Evolutionary conservation across 35 echinoderm and acorn worm genomes (phyloP).

Genomic region (Apostichopus japonicus): DNA sequence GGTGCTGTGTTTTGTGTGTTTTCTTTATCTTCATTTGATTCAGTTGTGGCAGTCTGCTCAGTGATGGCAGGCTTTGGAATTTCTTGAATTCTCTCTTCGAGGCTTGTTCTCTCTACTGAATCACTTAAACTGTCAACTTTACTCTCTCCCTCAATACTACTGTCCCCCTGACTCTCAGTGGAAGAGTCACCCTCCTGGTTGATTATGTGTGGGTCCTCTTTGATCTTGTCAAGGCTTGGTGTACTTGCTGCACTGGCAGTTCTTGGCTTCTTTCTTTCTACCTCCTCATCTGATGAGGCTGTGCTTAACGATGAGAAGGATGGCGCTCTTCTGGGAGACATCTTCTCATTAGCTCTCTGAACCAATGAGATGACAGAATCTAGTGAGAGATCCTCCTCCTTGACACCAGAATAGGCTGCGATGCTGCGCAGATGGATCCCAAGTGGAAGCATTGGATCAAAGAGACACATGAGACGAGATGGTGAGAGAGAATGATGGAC

Average conservation of each 20-base stretch:
- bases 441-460: conserved; percentile 92
- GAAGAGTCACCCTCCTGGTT: conserved; percentile 31
- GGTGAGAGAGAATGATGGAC: conserved; percentile 81
- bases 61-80: background rate
- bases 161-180: conserved; percentile 37
- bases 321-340: conserved; percentile 63
- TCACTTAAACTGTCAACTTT: conserved; percentile 48
- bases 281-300: conserved; percentile 36
- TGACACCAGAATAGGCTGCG: conserved; percentile 79
- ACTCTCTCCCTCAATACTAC: background rate
- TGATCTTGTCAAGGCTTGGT: conserved; percentile 36
- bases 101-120: conserved; percentile 46
- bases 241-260: conserved; percentile 19
- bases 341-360: conserved; percentile 63
- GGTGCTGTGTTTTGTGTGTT: conserved; percentile 25
- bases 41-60: background rate
- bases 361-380: conserved; percentile 63
- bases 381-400: conserved; percentile 76
- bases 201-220: conserved; percentile 17
- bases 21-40: conserved; percentile 27
- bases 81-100: conserved; percentile 41
- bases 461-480: conserved; percentile 80
- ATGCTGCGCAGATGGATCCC: conserved; percentile 79
- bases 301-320: conserved; percentile 50
- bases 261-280: conserved; percentile 43